Conservation (phyloP, 1,140 invertebrate species). For the Drosophila nasuta region DNA sequence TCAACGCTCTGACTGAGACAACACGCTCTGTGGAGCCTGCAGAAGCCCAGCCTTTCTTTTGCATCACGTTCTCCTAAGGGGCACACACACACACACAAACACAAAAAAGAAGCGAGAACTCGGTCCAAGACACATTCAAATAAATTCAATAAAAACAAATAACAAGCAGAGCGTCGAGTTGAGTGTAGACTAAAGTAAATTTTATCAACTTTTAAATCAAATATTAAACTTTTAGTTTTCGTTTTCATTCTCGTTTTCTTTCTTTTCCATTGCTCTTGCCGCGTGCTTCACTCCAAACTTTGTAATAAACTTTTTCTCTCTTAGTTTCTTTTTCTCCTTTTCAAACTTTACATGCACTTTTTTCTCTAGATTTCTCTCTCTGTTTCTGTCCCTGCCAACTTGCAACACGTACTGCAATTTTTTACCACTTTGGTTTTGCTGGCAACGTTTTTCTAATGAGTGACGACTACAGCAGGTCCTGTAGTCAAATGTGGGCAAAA, state of each 20-base stretch:
- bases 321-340: constrained; percentile 34
- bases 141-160: constrained; percentile 81
- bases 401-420: constrained; percentile 77
- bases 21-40: constrained; percentile 10
- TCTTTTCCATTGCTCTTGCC: constrained; percentile 28
- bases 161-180: constrained; percentile 56
- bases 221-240: constrained; percentile 81
- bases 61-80: neutral
- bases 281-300: constrained; percentile 67
- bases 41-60: neutral
- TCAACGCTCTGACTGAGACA: constrained; percentile 62
- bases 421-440: constrained; percentile 68
- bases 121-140: constrained; percentile 62
- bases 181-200: constrained; percentile 80
- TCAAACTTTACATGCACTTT: constrained; percentile 62
- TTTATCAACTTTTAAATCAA: constrained; percentile 83
- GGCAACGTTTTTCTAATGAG: constrained; percentile 80
- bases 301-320: constrained; percentile 78
- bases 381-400: constrained; percentile 14
- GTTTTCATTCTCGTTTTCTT: constrained; percentile 47
- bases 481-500: constrained; percentile 72
- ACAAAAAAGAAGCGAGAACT: neutral
- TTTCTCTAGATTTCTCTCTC: constrained; percentile 31
- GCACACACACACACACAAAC: too few species aligned
- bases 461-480: constrained; percentile 62